These are phyloP conservation scores for Canis aureus DNA, from an alignment of 2,113 vertebrate species.

Conservation along the genomic window DNA sequence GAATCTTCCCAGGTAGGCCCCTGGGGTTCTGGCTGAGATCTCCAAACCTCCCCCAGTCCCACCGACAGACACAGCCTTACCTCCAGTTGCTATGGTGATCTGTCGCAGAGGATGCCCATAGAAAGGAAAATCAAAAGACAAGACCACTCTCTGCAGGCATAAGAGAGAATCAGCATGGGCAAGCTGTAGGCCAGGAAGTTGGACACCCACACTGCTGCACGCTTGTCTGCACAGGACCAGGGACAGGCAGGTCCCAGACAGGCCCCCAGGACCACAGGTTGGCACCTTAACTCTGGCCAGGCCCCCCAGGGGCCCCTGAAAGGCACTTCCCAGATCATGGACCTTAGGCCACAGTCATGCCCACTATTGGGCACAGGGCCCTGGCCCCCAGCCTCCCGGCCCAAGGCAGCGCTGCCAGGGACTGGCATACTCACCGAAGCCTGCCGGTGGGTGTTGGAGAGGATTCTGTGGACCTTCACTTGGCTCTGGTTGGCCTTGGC, in stretches of 20 bases:
- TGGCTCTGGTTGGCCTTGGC: constrained; percentile 88
- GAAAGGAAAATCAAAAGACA: constrained; percentile 98
- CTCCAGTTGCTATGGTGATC: constrained; percentile 96
- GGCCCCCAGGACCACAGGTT: not conserved
- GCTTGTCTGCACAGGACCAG: not conserved
- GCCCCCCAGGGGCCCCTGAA: not conserved
- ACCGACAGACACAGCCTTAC: constrained; percentile 81
- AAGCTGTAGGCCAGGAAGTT: not conserved
- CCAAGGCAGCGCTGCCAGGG: not conserved
- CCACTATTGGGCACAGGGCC: not conserved
- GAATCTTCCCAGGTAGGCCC: not conserved
- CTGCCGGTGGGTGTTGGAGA: constrained; percentile 95
- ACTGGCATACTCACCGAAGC: constrained; percentile 91
- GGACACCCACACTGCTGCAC: not conserved
- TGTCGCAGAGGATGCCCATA: constrained; percentile 96
- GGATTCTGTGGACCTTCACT: constrained; percentile 93
- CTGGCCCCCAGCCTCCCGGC: not conserved
- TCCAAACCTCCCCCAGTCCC: not conserved
- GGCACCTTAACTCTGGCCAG: not conserved
- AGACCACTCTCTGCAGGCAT: constrained; percentile 90
- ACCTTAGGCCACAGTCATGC: not conserved
- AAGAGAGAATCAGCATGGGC: not conserved
- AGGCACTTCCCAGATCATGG: not conserved
- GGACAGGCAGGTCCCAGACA: not conserved
- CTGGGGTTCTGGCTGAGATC: not conserved